phyloP scores from a whole-genome alignment of 2,113 vertebrate species.

The Burhinus bistriatus region DNA sequence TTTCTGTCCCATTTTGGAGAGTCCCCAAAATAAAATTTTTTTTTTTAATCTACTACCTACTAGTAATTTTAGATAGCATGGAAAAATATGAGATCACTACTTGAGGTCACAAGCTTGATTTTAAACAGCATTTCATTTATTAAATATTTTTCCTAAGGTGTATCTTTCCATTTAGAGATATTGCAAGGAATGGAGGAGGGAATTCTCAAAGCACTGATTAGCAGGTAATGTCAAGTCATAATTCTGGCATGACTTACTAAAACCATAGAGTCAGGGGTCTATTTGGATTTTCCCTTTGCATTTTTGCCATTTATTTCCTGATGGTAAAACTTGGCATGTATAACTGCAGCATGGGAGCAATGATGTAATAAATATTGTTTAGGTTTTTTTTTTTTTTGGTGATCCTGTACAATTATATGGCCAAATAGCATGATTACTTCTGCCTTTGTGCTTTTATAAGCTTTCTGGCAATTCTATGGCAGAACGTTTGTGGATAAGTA shows the following conservation, averaged over 20 bases:
- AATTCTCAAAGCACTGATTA: slow-evolving; percentile 29
- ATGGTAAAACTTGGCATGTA: not conserved
- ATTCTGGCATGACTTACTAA: not conserved
- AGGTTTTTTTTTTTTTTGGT: not conserved
- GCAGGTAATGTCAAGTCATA: not conserved
- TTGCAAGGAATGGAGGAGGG: not conserved
- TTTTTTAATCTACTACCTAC: not conserved
- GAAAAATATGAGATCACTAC: not conserved
- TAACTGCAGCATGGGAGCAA: slow-evolving; percentile 8
- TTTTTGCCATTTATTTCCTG: not conserved
- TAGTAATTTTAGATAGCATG: not conserved
- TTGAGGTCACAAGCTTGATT: not conserved
- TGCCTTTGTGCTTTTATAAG: not conserved
- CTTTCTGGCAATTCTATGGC: not conserved
- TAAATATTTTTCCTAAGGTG: not conserved
- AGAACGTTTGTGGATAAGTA: not conserved
- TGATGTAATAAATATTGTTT: not conserved
- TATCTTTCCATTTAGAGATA: not conserved
- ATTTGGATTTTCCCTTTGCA: not conserved
- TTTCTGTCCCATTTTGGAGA: not conserved
- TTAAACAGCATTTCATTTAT: not conserved
- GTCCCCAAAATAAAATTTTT: not conserved
- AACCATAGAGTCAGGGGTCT: not conserved
- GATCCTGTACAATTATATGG: not conserved
- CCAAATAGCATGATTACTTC: not conserved